Base-by-base conservation (phyloP, 2,797 vertebrate species). In the Echiichthys vipera region DNA sequence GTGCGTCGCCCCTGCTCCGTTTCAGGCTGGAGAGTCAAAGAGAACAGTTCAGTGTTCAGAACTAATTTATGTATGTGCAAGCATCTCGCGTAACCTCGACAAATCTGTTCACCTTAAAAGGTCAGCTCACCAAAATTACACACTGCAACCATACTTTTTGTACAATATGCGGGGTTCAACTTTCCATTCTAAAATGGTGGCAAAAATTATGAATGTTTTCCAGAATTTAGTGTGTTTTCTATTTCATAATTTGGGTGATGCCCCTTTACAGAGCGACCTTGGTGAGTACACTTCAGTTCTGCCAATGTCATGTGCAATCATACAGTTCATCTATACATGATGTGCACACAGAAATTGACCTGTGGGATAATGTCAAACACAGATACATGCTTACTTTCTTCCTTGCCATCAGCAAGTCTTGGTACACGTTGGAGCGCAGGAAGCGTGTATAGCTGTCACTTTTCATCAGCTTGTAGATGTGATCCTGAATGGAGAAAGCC, bases 381-480 rank as follows among this genome's bases (percentile, higher is more conserved):
- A 61, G 3, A 49, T 67, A 80, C 86, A 40, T 12, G 4, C 62
- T 49, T 94, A 99, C 98, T 95, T 99, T 99, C 96, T 98, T 99
- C 92, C 94, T 96, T 0, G 96, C 95, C 92, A 95, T 92, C 91
- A 99, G 89, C 89, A 98, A 94, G 92, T 99, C 98, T 93, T 99
- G 98, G 93, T 99, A 99, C 63, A 95, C 93, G 6, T 93, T 98
- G 7, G 98, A 99, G 78, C 98, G 97, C 72, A 99, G 94, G 92
- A 98, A 99, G 64, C 98, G 96, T 0, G 97, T 93, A 2, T 99
- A 99, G 92, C 98, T 99, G 95, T 99, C 98, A 70, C 98, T 99
- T 92, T 98, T 99, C 98, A 99, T 99, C 95, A 99, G 94, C 87
- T 99, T 98, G 92, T 99, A 99, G 93, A 99, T 99, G 94, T 99